A percentile compares a stretch with the other conserved stretches of the same genome.
Conservation (phyloP, 2,888 invertebrate species). For the Ennomos quercinarius region DNA sequence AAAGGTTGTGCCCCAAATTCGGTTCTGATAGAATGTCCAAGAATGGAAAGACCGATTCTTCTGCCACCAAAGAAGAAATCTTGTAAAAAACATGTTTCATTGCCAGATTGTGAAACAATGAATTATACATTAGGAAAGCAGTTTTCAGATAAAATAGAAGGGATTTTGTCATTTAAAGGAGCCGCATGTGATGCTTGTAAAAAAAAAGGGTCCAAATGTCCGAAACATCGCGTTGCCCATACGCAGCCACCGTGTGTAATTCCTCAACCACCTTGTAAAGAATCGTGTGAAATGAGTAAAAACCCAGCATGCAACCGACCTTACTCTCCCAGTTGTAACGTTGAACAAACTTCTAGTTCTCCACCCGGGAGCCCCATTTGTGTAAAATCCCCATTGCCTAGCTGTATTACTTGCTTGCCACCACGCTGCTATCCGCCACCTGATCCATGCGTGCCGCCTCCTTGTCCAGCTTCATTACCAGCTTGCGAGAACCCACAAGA, state of each 20-base stretch:
- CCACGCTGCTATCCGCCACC: neutral
- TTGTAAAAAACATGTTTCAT: conserved; percentile 55
- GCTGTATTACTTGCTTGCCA: neutral
- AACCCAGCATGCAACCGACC: conserved; percentile 42
- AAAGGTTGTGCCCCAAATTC: conserved; percentile 43
- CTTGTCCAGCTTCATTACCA: conserved; percentile 8
- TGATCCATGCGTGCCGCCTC: conserved; percentile 1
- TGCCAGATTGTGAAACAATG: conserved; percentile 52
- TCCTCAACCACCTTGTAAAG: conserved; percentile 45
- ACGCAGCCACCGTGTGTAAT: conserved; percentile 44
- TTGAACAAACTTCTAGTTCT: neutral
- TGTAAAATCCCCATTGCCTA: neutral
- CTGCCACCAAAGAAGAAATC: conserved; percentile 25
- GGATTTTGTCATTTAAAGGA: conserved; percentile 54
- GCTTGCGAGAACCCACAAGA: neutral
- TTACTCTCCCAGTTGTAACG: conserved; percentile 11
- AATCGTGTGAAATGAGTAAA: conserved; percentile 38
- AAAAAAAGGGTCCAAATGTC: conserved; percentile 24
- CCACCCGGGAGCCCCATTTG: conserved; percentile 1
- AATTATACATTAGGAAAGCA: conserved; percentile 35
- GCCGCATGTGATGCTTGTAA: conserved; percentile 46
- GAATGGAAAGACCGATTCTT: conserved; percentile 13
- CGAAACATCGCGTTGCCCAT: conserved; percentile 46
- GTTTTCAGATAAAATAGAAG: conserved; percentile 38
- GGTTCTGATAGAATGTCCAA: conserved; percentile 30